Evolutionary conservation across 2,797 vertebrate genomes (phyloP).

Genomic region (Melanotaenia maccullochi): DNA sequence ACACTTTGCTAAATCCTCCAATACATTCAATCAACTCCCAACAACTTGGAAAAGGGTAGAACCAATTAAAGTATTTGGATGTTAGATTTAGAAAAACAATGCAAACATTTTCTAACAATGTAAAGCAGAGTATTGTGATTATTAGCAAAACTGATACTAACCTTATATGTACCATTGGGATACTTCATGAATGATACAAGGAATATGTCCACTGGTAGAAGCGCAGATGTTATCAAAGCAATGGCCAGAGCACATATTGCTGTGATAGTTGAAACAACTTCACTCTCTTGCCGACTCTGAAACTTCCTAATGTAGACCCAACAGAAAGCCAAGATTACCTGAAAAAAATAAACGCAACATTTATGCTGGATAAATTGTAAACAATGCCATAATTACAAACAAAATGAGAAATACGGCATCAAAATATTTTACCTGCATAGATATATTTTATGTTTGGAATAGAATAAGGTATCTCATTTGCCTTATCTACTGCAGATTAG

Average conservation of each 20-base stretch:
- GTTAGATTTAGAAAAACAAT: background rate
- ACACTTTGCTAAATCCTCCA: slow-evolving; percentile 32
- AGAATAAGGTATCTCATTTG: no score
- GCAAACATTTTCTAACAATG: no score
- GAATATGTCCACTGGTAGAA: slow-evolving; percentile 98
- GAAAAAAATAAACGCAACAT: slow-evolving; percentile 34
- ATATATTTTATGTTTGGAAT: no score
- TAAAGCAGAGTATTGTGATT: background rate
- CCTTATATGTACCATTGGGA: slow-evolving; percentile 97
- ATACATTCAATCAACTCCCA: background rate
- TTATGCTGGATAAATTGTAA: background rate
- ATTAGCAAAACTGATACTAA: slow-evolving; percentile 62
- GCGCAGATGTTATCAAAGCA: slow-evolving; percentile 94
- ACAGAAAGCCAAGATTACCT: slow-evolving; percentile 94
- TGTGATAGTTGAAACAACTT: slow-evolving; percentile 96
- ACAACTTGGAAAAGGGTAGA: slow-evolving; percentile 14
- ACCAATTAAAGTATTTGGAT: background rate
- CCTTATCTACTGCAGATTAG: no score
- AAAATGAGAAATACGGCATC: background rate
- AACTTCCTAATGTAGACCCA: slow-evolving; percentile 98
- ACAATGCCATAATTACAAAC: background rate
- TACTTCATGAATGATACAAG: slow-evolving; percentile 98
- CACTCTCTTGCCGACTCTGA: slow-evolving; percentile 96
- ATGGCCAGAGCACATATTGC: slow-evolving; percentile 95
- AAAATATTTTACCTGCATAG: background rate